phyloP scores from a whole-genome alignment of 1,140 invertebrate species.

The Gryllus bimaculatus region DNA sequence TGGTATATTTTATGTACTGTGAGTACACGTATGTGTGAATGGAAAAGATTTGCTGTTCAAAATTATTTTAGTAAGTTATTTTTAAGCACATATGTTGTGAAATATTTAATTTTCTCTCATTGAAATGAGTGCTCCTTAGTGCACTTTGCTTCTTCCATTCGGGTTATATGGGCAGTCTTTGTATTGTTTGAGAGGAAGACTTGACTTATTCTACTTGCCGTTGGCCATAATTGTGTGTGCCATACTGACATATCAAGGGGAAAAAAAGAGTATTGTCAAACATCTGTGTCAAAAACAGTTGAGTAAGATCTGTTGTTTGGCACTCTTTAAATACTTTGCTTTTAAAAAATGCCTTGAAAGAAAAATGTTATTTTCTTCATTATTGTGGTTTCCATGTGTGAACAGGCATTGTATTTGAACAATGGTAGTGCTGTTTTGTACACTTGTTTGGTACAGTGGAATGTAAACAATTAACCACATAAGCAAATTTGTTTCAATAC shows the following conservation, averaged over 20 bases:
- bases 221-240: slow-evolving; percentile 7
- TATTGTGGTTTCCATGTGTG: slow-evolving; percentile 7
- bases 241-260: neutral
- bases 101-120: neutral
- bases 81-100: neutral
- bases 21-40: neutral
- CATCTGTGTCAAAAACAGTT: neutral
- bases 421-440: slow-evolving; percentile 14
- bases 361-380: neutral
- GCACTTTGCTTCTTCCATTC: neutral
- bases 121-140: neutral
- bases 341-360: slow-evolving; percentile 13
- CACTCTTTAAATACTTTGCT: slow-evolving; percentile 8
- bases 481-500: neutral
- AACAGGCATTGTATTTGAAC: slow-evolving; percentile 11
- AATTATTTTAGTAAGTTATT: neutral
- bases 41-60: neutral
- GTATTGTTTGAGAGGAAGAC: neutral
- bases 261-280: slow-evolving; percentile 3
- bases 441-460: slow-evolving; percentile 16
- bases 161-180: neutral
- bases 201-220: neutral
- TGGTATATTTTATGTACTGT: neutral
- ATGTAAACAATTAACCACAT: slow-evolving; percentile 15
- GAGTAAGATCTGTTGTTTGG: neutral